Base-by-base conservation (phyloP, 2,113 vertebrate genomes). In the Athene cunicularia region DNA sequence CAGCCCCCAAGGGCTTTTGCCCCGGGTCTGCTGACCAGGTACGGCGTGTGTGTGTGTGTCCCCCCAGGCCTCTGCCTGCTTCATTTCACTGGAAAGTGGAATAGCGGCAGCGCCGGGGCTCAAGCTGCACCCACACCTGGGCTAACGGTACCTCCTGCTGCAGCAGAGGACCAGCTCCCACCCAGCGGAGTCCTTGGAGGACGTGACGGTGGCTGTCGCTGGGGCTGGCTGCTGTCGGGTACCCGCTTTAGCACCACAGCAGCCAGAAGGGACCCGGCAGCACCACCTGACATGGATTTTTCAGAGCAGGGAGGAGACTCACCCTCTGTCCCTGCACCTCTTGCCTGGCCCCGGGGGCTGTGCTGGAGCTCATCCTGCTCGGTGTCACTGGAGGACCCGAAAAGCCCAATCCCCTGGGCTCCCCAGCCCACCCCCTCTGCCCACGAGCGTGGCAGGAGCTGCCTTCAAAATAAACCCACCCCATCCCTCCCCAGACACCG, bases 161-260 rank as follows among this genome's bases (percentile, higher is more conserved):
- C 60, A 84, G 43, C 68, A 28, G 14, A 30, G 28, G 60, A 75
- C 19, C 21, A 1, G 28, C 43, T 53, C 11, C 64, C 55, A 71
- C 32, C 74, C 63, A 35, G 43, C 12, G 16, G 70, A 67, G 88
- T 67, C 86, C 72, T 75, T 85, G 74, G 56, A 50, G 84, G 62
- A 45, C 50, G 7, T 59, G 3, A 22, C 12, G 67, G 2, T 5
- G 49, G 35, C 64, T 91, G 80, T 82, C 32, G 0, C 56, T 28
- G 59, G 12, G 49, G 35, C n/a, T 55, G 71, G 16, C 63, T 77
- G 70, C 64, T 62, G 39, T 1, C 14, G 66, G 47, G 39, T 56
- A 1, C 5, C 2, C 9, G 4, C 23, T 50, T 35, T 0, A 49
- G 80, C 68, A 35, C 55, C 43, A 2, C 7, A 1, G 30, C 35